phyloP scores from a whole-genome alignment of 2,113 vertebrate species.

The Xerus inauris region DNA sequence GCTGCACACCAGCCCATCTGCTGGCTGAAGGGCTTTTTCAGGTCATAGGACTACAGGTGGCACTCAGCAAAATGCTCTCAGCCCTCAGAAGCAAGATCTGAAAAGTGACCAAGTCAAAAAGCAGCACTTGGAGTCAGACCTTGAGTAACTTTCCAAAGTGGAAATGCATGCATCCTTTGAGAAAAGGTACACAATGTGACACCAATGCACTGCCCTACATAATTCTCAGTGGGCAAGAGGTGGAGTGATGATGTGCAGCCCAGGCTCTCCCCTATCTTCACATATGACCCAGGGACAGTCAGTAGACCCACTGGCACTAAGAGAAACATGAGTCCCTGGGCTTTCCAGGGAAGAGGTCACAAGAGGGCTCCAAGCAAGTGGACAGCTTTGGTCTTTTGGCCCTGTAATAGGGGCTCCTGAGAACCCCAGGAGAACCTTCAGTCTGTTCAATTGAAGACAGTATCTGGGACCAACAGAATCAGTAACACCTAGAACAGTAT shows the following conservation, averaged over 20 bases:
- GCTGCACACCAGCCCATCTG: not conserved
- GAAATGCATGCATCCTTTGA: not conserved
- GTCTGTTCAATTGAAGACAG: not conserved
- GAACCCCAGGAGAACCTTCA: too few species aligned
- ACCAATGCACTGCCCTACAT: accelerated
- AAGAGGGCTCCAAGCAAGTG: not conserved
- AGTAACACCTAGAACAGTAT: not conserved
- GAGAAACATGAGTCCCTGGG: not conserved
- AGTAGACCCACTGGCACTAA: not conserved
- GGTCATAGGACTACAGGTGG: conserved; percentile 10
- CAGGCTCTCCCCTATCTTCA: not conserved
- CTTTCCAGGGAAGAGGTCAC: not conserved
- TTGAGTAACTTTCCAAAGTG: not conserved
- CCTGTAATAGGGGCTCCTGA: not conserved
- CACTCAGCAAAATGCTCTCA: not conserved
- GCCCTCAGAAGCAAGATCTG: not conserved
- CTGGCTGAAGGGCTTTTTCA: not conserved
- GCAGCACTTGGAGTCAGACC: not conserved
- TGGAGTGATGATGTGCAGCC: not conserved
- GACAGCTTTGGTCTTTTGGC: not conserved
- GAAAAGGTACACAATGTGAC: not conserved
- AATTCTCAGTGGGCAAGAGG: not conserved
- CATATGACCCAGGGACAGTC: not conserved
- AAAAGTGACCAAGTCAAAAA: not conserved
- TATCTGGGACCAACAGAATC: not conserved